A percentile compares a stretch with the other conserved stretches of the same genome.
phyloP scores from a whole-genome alignment of 2,888 invertebrate genomes.

The Nephrotoma guestfalica region DNA sequence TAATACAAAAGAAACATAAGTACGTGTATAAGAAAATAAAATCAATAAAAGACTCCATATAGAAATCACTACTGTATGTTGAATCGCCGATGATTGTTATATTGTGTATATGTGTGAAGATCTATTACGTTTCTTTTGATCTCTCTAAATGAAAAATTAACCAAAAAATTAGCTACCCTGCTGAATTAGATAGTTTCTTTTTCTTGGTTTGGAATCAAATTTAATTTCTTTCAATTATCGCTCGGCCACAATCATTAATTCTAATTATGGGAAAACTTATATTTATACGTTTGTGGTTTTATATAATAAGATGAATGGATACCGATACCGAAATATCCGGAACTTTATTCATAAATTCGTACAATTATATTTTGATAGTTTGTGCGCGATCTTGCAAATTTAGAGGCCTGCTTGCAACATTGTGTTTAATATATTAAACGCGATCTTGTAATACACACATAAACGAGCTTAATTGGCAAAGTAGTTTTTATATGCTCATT shows the following conservation, averaged over 20 bases:
- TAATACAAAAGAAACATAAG: neutral
- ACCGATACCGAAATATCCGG: neutral
- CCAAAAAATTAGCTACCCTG: constrained; percentile 2
- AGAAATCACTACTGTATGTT: neutral
- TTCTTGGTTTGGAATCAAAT: neutral
- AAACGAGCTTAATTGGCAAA: neutral
- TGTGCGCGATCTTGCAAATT: neutral
- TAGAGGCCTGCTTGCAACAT: neutral
- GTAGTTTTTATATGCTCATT: neutral
- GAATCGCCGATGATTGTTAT: neutral
- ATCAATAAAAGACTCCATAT: neutral
- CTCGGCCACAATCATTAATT: neutral
- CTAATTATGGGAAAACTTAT: neutral
- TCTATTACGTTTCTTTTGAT: neutral
- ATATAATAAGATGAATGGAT: neutral
- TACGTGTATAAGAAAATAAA: neutral
- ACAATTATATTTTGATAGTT: neutral
- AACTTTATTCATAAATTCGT: neutral
- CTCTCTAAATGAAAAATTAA: neutral
- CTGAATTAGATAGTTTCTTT: neutral
- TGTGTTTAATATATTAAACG: neutral
- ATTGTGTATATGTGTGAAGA: neutral
- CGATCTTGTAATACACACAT: neutral
- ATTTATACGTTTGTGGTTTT: neutral
- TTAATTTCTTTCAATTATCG: neutral